Evolutionary conservation across 2,113 vertebrate species (phyloP).

Genomic region (Notothenia coriiceps): DNA sequence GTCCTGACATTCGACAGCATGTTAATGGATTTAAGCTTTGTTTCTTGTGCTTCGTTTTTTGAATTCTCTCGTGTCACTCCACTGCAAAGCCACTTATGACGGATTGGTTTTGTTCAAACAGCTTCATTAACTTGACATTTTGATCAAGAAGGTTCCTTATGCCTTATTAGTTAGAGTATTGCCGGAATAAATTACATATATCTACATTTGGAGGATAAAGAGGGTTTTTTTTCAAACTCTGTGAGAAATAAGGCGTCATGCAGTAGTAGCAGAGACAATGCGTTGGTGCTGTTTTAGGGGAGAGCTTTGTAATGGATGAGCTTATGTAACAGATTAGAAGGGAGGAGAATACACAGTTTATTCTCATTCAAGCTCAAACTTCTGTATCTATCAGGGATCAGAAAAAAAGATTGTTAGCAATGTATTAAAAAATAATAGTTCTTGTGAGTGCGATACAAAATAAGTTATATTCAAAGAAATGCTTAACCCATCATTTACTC

Average conservation of each 20-base stretch:
- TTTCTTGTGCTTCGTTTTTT: slow-evolving; percentile 13
- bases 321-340: slow-evolving; percentile 16
- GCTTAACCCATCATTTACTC: too few relatives aligned
- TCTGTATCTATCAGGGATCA: background rate
- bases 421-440: background rate
- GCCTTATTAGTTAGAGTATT: background rate
- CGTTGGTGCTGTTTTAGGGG: background rate
- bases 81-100: background rate
- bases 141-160: background rate
- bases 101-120: slow-evolving; percentile 19
- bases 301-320: background rate
- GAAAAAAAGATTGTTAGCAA: background rate
- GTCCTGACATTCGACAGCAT: background rate
- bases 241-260: background rate
- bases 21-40: background rate
- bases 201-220: background rate
- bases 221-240: background rate
- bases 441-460: background rate
- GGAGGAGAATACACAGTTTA: background rate
- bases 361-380: background rate
- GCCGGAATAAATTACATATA: slow-evolving; percentile 1
- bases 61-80: background rate
- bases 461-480: background rate
- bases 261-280: background rate
- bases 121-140: slow-evolving; percentile 8